Conservation (phyloP, 2,113 vertebrate genomes). For the Junco hyemalis region DNA sequence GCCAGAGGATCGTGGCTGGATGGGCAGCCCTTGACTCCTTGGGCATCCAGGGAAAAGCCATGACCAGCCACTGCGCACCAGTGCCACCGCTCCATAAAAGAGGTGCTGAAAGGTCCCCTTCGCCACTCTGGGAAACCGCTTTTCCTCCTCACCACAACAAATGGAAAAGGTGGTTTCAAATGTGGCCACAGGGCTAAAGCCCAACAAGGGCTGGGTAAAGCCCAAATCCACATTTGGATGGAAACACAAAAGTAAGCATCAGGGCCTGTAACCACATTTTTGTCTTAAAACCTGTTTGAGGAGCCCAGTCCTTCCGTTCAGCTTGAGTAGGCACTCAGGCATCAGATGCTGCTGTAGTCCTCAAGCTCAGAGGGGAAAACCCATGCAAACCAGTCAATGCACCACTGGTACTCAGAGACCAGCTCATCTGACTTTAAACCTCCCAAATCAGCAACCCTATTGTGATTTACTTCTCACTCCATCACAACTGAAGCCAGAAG, state of each 20-base stretch:
- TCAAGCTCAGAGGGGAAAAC: neutral
- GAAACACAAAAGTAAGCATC: neutral
- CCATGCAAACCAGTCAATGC: neutral
- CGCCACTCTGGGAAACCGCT: neutral
- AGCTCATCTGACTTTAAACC: neutral
- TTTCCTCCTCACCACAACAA: neutral
- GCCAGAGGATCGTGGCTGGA: accelerated
- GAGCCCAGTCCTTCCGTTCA: neutral
- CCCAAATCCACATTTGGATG: neutral
- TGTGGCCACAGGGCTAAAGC: neutral
- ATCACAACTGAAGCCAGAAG: neutral
- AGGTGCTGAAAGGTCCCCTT: neutral
- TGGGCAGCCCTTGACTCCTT: accelerated
- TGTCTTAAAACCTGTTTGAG: neutral
- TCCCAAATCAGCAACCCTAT: neutral
- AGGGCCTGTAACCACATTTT: neutral
- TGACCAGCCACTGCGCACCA: neutral
- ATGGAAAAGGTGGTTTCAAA: neutral
- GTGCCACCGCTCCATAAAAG: neutral
- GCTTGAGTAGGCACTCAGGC: neutral
- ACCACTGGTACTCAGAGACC: neutral
- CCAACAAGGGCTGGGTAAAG: neutral
- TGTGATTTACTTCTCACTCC: accelerated
- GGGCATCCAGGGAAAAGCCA: neutral
- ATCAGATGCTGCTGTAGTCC: neutral